These are phyloP conservation scores for Neosalanx taihuensis DNA, from an alignment of 2,797 vertebrate species.

Conservation along the genomic window DNA sequence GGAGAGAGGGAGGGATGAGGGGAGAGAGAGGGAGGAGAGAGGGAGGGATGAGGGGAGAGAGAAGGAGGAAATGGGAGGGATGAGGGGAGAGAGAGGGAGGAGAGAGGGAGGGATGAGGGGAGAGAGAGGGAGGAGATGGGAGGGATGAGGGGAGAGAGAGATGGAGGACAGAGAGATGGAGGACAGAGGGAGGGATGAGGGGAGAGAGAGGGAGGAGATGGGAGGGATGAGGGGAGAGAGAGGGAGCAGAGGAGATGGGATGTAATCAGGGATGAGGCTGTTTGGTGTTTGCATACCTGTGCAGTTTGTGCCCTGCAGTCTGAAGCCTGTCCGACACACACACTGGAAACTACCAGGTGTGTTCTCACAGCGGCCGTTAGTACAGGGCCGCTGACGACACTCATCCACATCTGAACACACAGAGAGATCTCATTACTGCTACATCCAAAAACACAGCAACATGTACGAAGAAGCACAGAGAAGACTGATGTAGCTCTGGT, in stretches of 20 bases:
- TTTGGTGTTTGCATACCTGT: conserved; percentile 3
- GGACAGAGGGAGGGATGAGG: neutral
- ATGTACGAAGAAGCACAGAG: neutral
- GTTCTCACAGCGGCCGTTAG: conserved; percentile 80
- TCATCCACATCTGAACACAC: conserved; percentile 73
- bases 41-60: too few species aligned
- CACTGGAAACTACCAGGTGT: conserved; percentile 79
- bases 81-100: neutral
- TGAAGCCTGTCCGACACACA: conserved; percentile 69
- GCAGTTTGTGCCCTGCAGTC: conserved; percentile 31
- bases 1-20: neutral
- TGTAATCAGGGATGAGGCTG: neutral
- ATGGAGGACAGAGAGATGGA: neutral
- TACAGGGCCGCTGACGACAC: conserved; percentile 71
- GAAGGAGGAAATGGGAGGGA: neutral
- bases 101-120: neutral
- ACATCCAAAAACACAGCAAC: neutral
- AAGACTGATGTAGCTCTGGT: neutral
- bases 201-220: neutral
- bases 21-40: neutral
- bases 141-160: neutral
- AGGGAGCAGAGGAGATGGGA: too few species aligned
- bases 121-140: neutral
- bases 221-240: neutral
- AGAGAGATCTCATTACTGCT: neutral